A percentile compares a stretch with the other conserved stretches of the same genome.
Evolutionary conservation across 2,888 invertebrate genomes (phyloP).

Genomic region (Tachina fera): DNA sequence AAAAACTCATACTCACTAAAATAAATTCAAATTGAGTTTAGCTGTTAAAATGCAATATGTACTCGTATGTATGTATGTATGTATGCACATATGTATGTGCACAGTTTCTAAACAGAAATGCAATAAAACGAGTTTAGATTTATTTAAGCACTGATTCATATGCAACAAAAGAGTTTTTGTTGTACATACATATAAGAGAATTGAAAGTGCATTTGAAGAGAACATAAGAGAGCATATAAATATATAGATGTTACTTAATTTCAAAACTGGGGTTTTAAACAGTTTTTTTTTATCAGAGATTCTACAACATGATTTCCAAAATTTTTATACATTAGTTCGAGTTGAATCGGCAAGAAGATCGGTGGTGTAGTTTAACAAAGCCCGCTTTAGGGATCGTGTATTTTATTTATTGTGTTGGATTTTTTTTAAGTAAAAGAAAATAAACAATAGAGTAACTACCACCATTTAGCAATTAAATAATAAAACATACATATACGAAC

Average conservation of each 20-base stretch:
- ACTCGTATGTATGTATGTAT: not conserved
- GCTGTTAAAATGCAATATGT: slow-evolving; percentile 33
- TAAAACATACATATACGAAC: not conserved
- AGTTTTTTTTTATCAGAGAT: slow-evolving; percentile 51
- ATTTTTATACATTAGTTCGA: slow-evolving; percentile 75
- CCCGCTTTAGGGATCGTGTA: slow-evolving; percentile 52
- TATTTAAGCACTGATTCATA: slow-evolving; percentile 53
- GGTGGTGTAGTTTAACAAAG: slow-evolving; percentile 73
- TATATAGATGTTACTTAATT: slow-evolving; percentile 32
- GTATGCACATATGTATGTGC: not conserved
- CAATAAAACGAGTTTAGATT: slow-evolving; percentile 74
- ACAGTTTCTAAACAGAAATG: slow-evolving; percentile 71
- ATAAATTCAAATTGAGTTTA: slow-evolving; percentile 31
- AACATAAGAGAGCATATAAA: slow-evolving; percentile 13
- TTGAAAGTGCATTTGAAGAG: slow-evolving; percentile 9
- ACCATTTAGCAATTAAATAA: slow-evolving; percentile 17
- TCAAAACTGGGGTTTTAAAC: slow-evolving; percentile 56
- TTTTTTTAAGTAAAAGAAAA: slow-evolving; percentile 55
- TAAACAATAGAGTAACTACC: slow-evolving; percentile 29
- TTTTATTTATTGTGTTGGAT: slow-evolving; percentile 56
- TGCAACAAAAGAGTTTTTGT: slow-evolving; percentile 30
- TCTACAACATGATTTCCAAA: slow-evolving; percentile 47
- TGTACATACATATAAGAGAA: slow-evolving; percentile 21
- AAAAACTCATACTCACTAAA: slow-evolving; percentile 24
- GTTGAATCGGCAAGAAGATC: slow-evolving; percentile 80